Evolutionary conservation across 2,888 invertebrate genomes (phyloP), one percentile per base, ranked within the genome.

Genomic region (Stegana nigrithorax): DNA sequence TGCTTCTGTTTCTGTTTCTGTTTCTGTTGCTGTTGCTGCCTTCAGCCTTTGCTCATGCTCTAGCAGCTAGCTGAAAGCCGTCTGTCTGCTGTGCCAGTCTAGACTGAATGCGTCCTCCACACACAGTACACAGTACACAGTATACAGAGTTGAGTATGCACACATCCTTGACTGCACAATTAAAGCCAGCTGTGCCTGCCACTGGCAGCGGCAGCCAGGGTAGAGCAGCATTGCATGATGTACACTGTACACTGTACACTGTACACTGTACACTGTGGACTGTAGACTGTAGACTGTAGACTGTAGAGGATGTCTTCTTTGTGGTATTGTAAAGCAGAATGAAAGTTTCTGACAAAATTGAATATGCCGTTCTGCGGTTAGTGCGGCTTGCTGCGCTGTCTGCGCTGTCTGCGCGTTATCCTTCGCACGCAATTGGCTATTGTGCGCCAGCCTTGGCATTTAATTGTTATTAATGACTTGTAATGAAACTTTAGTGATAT

Each of bases 391-490:
- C n/a, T n/a, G n/a, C 39, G 14, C 39, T 17, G 17, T 17, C 6
- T 10, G 17, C 12, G 17, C 10, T 39, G 14, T 14, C 32, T 32
- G 32, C 12, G 4, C 4, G 25, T 25, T 10, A 55, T 55, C 53
- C 53, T 55, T 55, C 32, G 23, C 53, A 55, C 53, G 32, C 53
- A 55, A 55, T 21, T 55, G 12, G 21, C 23, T 47, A 17, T 25
- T 10, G 5, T 14, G 14, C 14, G n/a, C 14, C 10, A 23, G 23
- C 17, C 64, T 66, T 69, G 65, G 19, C 70, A 70, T 71, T 73
- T 77, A 77, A 77, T 80, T 80, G 78, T 78, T 77, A 77, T 80
- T 76, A 80, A 77, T 80, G 70, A 65, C 56, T 60, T 27, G 50
- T 63, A 56, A 59, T 42, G 50, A 62, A 63, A 72, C 67, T 72